Percentiles rank a stretch among this genome's conserved stretches.
phyloP scores from a whole-genome alignment of 2,888 invertebrate genomes.

The Sicus ferrugineus region DNA sequence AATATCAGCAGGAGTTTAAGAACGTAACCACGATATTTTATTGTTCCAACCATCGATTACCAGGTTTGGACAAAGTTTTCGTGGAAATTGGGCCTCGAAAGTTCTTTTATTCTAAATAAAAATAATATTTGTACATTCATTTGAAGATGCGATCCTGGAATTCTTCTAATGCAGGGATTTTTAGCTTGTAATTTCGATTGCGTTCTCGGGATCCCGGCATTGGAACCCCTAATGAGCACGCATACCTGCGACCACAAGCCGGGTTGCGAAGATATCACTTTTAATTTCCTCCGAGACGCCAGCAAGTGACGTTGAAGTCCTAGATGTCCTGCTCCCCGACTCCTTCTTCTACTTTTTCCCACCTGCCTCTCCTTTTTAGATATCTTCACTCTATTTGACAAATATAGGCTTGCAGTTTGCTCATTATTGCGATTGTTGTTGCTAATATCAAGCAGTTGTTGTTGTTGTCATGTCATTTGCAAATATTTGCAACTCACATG shows the following conservation, averaged over 20 bases:
- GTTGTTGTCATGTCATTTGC: conserved; percentile 33
- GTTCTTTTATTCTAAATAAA: too few relatives aligned
- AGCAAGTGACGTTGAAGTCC: conserved; percentile 32
- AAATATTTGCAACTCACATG: conserved; percentile 39
- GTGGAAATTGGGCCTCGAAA: too few relatives aligned
- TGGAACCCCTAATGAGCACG: conserved; percentile 31
- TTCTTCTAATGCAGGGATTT: too few relatives aligned
- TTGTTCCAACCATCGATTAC: too few relatives aligned
- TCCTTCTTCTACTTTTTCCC: conserved; percentile 5
- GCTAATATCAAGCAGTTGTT: not conserved
- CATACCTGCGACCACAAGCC: conserved; percentile 28
- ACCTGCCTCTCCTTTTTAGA: not conserved
- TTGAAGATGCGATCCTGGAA: too few relatives aligned
- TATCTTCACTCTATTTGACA: not conserved
- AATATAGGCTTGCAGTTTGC: not conserved
- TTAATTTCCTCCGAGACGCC: conserved; percentile 40
- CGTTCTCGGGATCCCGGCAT: too few relatives aligned
- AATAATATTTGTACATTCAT: too few relatives aligned
- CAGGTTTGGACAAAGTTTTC: too few relatives aligned
- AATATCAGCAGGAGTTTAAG: too few relatives aligned
- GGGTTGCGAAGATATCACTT: conserved; percentile 40
- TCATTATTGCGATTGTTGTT: not conserved
- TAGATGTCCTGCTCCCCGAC: conserved; percentile 1
- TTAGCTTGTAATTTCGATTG: too few relatives aligned
- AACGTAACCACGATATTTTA: too few relatives aligned